Percentiles rank a stretch among this genome's conserved stretches.
These are phyloP conservation scores for Diplogasteroides magnus DNA, from an alignment of 1,140 invertebrate genomes.

Conservation along the genomic window DNA sequence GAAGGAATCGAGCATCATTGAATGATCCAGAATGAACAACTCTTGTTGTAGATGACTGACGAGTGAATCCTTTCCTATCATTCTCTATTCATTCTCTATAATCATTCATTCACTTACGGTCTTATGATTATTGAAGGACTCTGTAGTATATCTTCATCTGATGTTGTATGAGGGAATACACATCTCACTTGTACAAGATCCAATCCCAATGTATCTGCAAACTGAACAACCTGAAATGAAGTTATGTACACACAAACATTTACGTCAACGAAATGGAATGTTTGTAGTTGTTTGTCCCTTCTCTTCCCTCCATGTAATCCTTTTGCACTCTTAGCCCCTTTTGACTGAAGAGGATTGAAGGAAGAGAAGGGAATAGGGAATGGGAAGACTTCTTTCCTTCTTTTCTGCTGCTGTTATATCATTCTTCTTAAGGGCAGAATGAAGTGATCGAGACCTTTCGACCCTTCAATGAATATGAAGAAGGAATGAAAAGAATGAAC, in stretches of 20 bases:
- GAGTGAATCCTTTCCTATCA: too few species aligned
- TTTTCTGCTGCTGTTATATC: neutral
- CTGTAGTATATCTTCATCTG: constrained; percentile 8
- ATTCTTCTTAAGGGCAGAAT: neutral
- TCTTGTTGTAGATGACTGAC: too few species aligned
- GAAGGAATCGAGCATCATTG: constrained; percentile 1
- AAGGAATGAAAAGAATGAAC: neutral
- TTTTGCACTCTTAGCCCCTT: neutral
- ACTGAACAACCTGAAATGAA: constrained; percentile 15
- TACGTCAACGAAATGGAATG: too few species aligned
- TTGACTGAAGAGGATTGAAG: neutral
- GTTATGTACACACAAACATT: too few species aligned
- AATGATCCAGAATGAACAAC: neutral
- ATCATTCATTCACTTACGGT: neutral
- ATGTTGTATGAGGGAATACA: constrained; percentile 7
- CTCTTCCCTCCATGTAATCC: neutral
- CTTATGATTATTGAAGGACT: neutral
- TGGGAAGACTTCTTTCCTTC: neutral
- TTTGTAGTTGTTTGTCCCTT: neutral
- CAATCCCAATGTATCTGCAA: constrained; percentile 12
- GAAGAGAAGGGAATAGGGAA: neutral
- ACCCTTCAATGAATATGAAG: neutral
- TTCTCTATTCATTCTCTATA: too few species aligned
- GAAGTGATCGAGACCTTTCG: neutral
- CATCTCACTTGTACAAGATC: constrained; percentile 10